Conservation (phyloP, 2,113 vertebrate genomes). For the Callorhinus ursinus region DNA sequence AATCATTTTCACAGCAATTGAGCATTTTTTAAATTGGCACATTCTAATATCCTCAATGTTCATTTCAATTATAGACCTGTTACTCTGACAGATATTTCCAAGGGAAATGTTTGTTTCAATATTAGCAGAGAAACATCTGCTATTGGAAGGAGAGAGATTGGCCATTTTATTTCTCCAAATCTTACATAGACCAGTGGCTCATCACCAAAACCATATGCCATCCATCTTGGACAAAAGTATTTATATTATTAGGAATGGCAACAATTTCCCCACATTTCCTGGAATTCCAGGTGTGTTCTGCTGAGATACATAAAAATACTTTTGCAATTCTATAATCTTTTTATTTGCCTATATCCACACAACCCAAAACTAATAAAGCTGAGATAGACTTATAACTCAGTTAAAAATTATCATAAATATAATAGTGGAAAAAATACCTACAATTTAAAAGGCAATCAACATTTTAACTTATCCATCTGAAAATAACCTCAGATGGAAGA, state of each 20-base stretch:
- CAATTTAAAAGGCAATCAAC: background rate
- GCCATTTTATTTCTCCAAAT: slow-evolving; percentile 36
- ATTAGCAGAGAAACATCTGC: slow-evolving; percentile 63
- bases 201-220: background rate
- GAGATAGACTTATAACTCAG: background rate
- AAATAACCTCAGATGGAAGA: slow-evolving; percentile 44
- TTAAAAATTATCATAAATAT: slow-evolving; percentile 35
- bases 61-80: slow-evolving; percentile 46
- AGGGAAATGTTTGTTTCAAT: slow-evolving; percentile 62
- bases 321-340: background rate
- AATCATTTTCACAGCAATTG: background rate
- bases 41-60: slow-evolving; percentile 47
- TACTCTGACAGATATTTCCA: slow-evolving; percentile 60
- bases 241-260: slow-evolving; percentile 30
- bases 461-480: background rate
- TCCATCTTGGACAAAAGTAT: slow-evolving; percentile 13
- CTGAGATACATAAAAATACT: background rate
- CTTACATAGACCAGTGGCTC: background rate
- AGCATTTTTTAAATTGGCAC: background rate
- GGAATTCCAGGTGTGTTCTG: background rate
- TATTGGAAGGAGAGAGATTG: background rate
- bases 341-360: background rate
- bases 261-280: background rate
- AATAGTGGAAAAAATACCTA: background rate
- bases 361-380: slow-evolving; percentile 2